Evolutionary conservation across 2,888 invertebrate genomes (phyloP), one percentile per base, ranked within the genome.

Genomic region (Slavum lentiscoides): DNA sequence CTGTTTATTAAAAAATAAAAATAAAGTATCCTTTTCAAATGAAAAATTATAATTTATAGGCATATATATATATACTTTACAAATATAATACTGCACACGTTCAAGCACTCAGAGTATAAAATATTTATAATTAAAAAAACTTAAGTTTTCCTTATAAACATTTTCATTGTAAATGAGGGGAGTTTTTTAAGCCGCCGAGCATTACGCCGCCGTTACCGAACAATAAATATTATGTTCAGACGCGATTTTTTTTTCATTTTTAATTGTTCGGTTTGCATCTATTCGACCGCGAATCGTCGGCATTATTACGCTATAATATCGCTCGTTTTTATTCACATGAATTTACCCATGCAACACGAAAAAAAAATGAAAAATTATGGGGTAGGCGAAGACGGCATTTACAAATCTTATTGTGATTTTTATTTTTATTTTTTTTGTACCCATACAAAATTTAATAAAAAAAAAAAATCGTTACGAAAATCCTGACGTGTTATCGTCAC

Each of bases 121-220:
- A 68, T 59, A 59, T 68, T 67, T 76, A 68, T 68, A 76, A 75
- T 76, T 76, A 76, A 76, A 30, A 30, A 68, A 76, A 76, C 43
- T 59, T 43, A 67, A 75, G 67, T 68, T 76, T 49, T 67, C 59
- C 67, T 30, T 30, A 17, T 76, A 49, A 76, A 23, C 59, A 43
- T 49, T 68, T 23, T 67, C 19, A 43, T 67, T 68, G 30, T 72
- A 53, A 74, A 66, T 55, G 66, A 49, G 8, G 19, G 55, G 55
- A 19, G 19, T 4, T 19, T 55, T 55, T 55, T 55, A 49, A 11
- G 49, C 13, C 49, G 1, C 30, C 49, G 49, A 6, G 49, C 49
- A 49, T 17, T 55, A n/a, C n/a, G 30, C 30, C 30, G 30, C 19
- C 3, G 53, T 64, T 19, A 59, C 39, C 37, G 9, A 53, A 64